A percentile compares a stretch with the other conserved stretches of the same genome.
phyloP scores from a whole-genome alignment of 2,113 vertebrate species.

The Sterrhoptilus dennistouni region DNA sequence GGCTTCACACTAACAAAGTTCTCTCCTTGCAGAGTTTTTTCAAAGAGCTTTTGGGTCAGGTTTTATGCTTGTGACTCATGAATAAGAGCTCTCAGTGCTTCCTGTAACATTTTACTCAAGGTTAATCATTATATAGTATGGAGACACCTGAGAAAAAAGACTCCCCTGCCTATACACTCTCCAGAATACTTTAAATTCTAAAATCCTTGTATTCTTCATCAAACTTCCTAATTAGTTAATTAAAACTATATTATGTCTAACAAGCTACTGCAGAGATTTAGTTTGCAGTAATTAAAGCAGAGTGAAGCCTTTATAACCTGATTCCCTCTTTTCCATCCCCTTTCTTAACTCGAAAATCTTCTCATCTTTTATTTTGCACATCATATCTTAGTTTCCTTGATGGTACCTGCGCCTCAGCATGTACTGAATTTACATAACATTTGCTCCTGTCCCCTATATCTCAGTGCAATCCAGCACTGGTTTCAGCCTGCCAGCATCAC shows the following conservation, averaged over 20 bases:
- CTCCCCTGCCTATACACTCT: background rate
- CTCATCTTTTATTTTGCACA: background rate
- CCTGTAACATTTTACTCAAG: background rate
- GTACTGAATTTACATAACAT: background rate
- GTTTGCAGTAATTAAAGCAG: constrained; percentile 11
- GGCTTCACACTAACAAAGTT: background rate
- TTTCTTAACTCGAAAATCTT: background rate
- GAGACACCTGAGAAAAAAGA: background rate
- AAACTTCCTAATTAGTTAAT: constrained; percentile 30
- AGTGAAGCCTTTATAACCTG: background rate
- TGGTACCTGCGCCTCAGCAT: background rate
- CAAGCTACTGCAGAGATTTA: background rate
- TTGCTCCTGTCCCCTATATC: background rate
- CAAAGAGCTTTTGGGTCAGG: background rate
- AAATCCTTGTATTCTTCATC: constrained; percentile 20
- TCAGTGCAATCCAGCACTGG: background rate
- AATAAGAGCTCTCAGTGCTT: constrained; percentile 8
- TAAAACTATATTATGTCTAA: background rate
- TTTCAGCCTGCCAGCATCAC: background rate
- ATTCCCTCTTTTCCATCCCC: background rate
- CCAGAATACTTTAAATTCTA: constrained; percentile 1
- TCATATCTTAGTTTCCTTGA: background rate
- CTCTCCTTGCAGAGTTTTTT: background rate
- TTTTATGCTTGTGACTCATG: background rate
- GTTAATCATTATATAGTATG: constrained; percentile 1